Percentiles rank a stretch among this genome's conserved stretches.
These are phyloP conservation scores for Puma concolor DNA, from an alignment of 2,113 vertebrate species.

Conservation along the genomic window DNA sequence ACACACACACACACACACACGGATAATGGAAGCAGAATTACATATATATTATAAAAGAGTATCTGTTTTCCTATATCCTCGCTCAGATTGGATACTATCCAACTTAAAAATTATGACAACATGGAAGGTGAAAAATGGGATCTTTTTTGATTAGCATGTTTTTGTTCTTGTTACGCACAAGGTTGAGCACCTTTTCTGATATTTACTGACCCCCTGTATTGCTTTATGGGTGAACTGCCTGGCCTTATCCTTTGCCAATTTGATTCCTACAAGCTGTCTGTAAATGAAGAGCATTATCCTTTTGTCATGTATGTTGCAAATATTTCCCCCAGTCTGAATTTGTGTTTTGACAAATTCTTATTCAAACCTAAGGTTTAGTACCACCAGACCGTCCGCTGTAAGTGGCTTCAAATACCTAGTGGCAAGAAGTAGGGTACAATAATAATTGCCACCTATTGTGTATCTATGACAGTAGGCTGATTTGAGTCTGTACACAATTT, in stretches of 20 bases:
- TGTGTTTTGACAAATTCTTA: constrained; percentile 54
- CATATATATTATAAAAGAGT: neutral
- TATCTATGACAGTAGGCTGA: neutral
- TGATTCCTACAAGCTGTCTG: neutral
- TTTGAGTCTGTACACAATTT: neutral
- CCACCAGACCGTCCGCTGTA: neutral
- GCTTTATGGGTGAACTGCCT: neutral
- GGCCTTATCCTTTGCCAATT: constrained; percentile 9
- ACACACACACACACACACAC: neutral
- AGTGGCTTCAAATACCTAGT: constrained; percentile 25
- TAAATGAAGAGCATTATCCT: constrained; percentile 39
- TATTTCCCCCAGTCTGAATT: constrained; percentile 28
- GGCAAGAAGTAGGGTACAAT: constrained; percentile 1
- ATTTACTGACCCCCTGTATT: neutral
- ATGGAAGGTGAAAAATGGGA: neutral
- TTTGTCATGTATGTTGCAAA: constrained; percentile 42
- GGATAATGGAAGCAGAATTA: neutral
- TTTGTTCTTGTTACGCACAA: neutral
- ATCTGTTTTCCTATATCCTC: neutral
- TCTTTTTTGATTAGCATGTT: neutral
- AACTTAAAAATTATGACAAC: neutral
- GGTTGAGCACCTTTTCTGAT: neutral
- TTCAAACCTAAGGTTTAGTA: constrained; percentile 50
- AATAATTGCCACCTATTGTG: neutral
- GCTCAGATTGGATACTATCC: neutral